Evolutionary conservation across 1,140 invertebrate species (phyloP).

Genomic region (Drosophila ananassae): DNA sequence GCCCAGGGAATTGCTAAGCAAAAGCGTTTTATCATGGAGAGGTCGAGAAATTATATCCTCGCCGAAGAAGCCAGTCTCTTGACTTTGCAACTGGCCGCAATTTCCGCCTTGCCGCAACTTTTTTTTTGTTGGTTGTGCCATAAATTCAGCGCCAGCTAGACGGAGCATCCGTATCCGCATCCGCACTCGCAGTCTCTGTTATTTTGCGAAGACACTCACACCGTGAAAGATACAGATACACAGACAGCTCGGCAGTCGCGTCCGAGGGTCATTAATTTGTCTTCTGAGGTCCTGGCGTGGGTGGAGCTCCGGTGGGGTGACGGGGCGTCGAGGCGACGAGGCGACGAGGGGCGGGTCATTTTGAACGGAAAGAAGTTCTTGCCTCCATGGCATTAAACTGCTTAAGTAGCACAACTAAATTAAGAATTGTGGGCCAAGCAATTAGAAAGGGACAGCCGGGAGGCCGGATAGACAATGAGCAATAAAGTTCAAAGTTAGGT

Average conservation of each 20-base stretch:
- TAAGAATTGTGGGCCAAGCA: slow-evolving; percentile 65
- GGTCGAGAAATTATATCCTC: slow-evolving; percentile 35
- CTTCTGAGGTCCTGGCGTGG: slow-evolving; percentile 41
- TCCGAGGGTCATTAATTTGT: slow-evolving; percentile 76
- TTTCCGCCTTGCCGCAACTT: slow-evolving; percentile 68
- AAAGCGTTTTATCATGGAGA: slow-evolving; percentile 34
- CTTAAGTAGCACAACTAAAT: slow-evolving; percentile 81
- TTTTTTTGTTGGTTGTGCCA: slow-evolving; percentile 38
- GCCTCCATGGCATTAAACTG: slow-evolving; percentile 67
- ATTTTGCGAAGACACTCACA: slow-evolving; percentile 14
- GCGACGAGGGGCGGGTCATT: slow-evolving; percentile 8
- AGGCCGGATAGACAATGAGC: slow-evolving; percentile 18
- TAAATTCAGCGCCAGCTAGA: slow-evolving; percentile 72
- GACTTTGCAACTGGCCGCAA: slow-evolving; percentile 67
- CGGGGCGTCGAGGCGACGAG: slow-evolving; percentile 4
- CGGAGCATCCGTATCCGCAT: slow-evolving; percentile 40
- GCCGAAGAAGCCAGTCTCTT: slow-evolving; percentile 38
- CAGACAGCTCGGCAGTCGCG: slow-evolving; percentile 14
- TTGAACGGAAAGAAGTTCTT: slow-evolving; percentile 19
- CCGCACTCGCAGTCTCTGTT: slow-evolving; percentile 31
- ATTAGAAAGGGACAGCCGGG: slow-evolving; percentile 40
- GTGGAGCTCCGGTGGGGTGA: not conserved
- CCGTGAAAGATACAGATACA: not conserved
- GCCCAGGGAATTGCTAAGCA: slow-evolving; percentile 37
- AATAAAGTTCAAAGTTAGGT: slow-evolving; percentile 60